Conservation (phyloP, 2,888 invertebrate species). For the Octonoba sinensis region DNA sequence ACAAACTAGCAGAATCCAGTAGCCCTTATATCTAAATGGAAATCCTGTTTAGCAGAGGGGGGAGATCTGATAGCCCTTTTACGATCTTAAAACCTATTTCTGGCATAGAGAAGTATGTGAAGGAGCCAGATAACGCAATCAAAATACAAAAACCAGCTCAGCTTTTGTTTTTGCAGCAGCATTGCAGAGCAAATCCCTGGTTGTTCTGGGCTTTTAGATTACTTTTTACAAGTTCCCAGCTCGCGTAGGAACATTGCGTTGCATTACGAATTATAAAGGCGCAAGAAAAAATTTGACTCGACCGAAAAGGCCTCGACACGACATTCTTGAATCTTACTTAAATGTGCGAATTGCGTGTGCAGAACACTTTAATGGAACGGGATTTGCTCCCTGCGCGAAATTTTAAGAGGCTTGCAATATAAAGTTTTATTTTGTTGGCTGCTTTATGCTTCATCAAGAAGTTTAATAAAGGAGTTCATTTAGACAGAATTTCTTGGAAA, state of each 20-base stretch:
- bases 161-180: conserved; percentile 18
- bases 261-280: conserved; percentile 45
- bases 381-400: conserved; percentile 30
- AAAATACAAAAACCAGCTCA: conserved; percentile 8
- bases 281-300: conserved; percentile 30
- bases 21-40: conserved; percentile 1
- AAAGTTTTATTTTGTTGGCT: conserved; percentile 37
- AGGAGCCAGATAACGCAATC: conserved; percentile 15
- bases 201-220: conserved; percentile 37
- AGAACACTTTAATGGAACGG: conserved; percentile 42
- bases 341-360: conserved; percentile 57
- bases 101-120: conserved; percentile 1
- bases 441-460: conserved; percentile 28
- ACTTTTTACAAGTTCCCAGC: conserved; percentile 38
- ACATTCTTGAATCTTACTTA: conserved; percentile 54
- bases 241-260: conserved; percentile 43
- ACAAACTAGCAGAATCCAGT: neutral
- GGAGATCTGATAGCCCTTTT: conserved; percentile 11
- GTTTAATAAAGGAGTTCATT: conserved; percentile 45
- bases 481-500: neutral
- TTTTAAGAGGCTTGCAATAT: conserved; percentile 36
- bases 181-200: conserved; percentile 31
- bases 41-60: conserved; percentile 2
- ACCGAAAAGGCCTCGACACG: conserved; percentile 23
- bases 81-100: conserved; percentile 19